Conservation (phyloP, 2,113 vertebrate species). For the Heliornis fulica region DNA sequence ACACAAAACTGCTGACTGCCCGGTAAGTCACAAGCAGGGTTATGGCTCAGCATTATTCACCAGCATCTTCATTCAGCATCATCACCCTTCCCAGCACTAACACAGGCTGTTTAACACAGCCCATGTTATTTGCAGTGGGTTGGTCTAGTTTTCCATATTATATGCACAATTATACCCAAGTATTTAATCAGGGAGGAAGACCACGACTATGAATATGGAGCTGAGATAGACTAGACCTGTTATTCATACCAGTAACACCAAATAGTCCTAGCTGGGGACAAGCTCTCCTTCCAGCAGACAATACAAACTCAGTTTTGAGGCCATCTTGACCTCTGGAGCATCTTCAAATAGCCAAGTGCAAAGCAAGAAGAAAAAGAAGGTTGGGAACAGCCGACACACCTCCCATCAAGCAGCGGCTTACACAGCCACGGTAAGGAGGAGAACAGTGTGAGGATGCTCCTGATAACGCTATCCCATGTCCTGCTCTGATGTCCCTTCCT, state of each 20-base stretch:
- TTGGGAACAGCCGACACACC: background rate
- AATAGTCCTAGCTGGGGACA: accelerated
- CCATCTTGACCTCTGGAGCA: background rate
- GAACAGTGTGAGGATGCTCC: background rate
- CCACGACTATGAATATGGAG: background rate
- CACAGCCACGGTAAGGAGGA: background rate
- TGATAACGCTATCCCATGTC: accelerated
- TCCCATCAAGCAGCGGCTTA: background rate
- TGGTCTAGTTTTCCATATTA: background rate
- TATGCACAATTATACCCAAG: background rate
- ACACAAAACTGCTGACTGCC: background rate
- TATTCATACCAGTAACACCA: background rate
- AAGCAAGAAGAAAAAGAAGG: background rate
- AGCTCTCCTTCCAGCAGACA: background rate
- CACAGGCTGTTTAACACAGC: accelerated
- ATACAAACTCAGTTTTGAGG: background rate
- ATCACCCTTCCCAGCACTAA: background rate
- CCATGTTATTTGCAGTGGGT: background rate
- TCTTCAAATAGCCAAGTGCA: background rate
- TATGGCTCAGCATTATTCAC: background rate
- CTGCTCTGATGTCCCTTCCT: background rate
- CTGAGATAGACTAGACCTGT: background rate
- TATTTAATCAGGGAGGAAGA: background rate
- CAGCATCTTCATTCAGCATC: background rate
- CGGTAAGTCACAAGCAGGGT: background rate